Conservation (phyloP, 2,888 invertebrate species). For the Limulus polyphemus region DNA sequence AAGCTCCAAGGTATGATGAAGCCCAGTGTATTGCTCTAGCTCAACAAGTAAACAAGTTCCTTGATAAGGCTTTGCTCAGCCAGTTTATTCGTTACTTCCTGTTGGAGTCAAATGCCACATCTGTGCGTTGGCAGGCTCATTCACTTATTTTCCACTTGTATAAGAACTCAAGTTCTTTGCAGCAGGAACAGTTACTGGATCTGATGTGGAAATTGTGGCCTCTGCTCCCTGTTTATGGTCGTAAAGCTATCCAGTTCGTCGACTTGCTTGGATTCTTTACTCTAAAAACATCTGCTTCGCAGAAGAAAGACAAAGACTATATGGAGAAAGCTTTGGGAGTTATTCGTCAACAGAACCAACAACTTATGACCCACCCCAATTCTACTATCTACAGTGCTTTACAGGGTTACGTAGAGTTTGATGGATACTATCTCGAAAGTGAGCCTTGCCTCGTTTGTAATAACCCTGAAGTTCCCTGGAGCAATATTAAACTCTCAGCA, state of each 20-base stretch:
- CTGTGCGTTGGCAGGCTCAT: constrained; percentile 92
- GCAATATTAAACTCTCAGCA: constrained; percentile 78
- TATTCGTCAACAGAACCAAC: constrained; percentile 72
- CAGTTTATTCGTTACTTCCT: constrained; percentile 79
- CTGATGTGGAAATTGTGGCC: constrained; percentile 88
- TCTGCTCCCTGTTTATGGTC: constrained; percentile 72
- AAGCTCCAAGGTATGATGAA: constrained; percentile 40
- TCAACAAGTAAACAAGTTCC: constrained; percentile 54
- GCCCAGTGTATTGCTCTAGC: constrained; percentile 53
- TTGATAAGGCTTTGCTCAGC: constrained; percentile 49
- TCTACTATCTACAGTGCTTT: constrained; percentile 82
- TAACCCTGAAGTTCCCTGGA: constrained; percentile 87
- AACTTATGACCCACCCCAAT: constrained; percentile 82
- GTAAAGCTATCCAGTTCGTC: constrained; percentile 91
- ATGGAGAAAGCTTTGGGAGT: constrained; percentile 75
- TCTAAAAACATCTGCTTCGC: constrained; percentile 48
- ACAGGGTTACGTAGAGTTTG: constrained; percentile 85
- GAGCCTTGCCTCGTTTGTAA: constrained; percentile 97
- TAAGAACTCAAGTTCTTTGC: constrained; percentile 59
- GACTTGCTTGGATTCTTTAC: constrained; percentile 92
- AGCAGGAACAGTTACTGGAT: constrained; percentile 63
- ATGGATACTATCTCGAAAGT: constrained; percentile 90
- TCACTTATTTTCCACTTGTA: constrained; percentile 54
- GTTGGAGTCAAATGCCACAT: constrained; percentile 80
- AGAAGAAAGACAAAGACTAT: constrained; percentile 44